phyloP scores from a whole-genome alignment of 1,140 invertebrate genomes.

The Tetramorium alpestre region DNA sequence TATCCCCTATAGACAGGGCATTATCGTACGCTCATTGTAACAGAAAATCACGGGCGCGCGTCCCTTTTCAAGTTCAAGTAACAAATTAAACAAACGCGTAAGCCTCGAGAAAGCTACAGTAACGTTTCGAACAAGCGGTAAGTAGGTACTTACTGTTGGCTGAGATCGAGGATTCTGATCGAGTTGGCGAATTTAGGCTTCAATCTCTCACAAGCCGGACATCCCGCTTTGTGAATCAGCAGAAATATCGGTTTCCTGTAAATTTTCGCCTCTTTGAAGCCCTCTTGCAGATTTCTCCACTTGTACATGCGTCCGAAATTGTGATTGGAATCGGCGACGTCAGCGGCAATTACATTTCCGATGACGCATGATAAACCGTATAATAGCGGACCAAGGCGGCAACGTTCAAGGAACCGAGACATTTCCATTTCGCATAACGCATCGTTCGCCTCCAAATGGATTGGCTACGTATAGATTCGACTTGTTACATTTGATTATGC shows the following conservation, averaged over 20 bases:
- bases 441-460: background rate
- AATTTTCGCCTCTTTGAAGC: constrained; percentile 73
- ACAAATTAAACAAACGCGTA: too few species aligned
- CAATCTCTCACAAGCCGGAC: constrained; percentile 74
- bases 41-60: too few species aligned
- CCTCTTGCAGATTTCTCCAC: constrained; percentile 72
- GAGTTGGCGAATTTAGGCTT: constrained; percentile 77
- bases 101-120: too few species aligned
- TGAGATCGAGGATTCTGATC: constrained; percentile 76
- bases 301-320: constrained; percentile 73
- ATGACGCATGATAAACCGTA: constrained; percentile 28
- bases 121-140: too few species aligned
- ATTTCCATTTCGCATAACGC: constrained; percentile 39
- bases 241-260: constrained; percentile 76
- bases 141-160: constrained; percentile 68
- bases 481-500: too few species aligned
- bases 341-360: background rate
- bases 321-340: constrained; percentile 44
- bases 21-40: too few species aligned
- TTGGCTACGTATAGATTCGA: background rate
- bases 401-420: constrained; percentile 37
- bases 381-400: constrained; percentile 18
- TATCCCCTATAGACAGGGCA: too few species aligned
- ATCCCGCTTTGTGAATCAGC: constrained; percentile 72
- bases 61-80: too few species aligned